A percentile compares a stretch with the other conserved stretches of the same genome.
These are phyloP conservation scores for Epinotia nisella DNA, from an alignment of 2,888 invertebrate species.

Conservation along the genomic window DNA sequence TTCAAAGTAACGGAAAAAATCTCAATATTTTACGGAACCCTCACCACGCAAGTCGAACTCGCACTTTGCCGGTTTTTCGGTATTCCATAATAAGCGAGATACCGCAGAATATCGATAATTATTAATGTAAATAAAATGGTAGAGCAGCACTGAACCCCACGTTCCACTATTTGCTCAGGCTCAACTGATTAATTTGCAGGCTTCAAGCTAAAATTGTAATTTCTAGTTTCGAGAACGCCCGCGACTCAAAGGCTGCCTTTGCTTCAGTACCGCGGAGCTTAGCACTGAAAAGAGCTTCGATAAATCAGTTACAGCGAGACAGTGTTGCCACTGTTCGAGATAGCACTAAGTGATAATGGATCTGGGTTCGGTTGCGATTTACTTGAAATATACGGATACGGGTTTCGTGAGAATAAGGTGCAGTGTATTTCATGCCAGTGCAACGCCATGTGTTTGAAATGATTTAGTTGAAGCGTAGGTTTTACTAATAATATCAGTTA, in stretches of 20 bases:
- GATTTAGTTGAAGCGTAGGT: too few relatives aligned
- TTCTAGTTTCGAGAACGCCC: not conserved
- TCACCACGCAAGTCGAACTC: too few relatives aligned
- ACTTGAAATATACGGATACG: not conserved
- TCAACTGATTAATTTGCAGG: not conserved
- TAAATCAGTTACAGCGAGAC: conserved; percentile 8
- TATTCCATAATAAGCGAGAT: too few relatives aligned
- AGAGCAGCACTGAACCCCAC: not conserved
- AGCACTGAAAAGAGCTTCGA: conserved; percentile 1
- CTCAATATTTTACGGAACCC: too few relatives aligned
- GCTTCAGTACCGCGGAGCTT: conserved; percentile 4
- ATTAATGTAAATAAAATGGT: too few relatives aligned
- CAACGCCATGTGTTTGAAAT: not conserved
- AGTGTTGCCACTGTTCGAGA: not conserved
- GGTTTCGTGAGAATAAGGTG: not conserved
- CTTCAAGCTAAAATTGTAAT: conserved; percentile 11
- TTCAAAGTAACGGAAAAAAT: too few relatives aligned
- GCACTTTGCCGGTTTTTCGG: too few relatives aligned
- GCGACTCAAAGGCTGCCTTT: conserved; percentile 9
- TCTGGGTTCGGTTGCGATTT: not conserved
- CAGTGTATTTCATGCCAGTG: too few relatives aligned
- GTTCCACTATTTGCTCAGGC: not conserved
- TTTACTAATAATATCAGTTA: too few relatives aligned
- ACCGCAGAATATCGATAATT: too few relatives aligned
- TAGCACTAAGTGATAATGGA: not conserved